Base-by-base conservation (phyloP, 1,140 invertebrate species). In the Dinoponera quadriceps region DNA sequence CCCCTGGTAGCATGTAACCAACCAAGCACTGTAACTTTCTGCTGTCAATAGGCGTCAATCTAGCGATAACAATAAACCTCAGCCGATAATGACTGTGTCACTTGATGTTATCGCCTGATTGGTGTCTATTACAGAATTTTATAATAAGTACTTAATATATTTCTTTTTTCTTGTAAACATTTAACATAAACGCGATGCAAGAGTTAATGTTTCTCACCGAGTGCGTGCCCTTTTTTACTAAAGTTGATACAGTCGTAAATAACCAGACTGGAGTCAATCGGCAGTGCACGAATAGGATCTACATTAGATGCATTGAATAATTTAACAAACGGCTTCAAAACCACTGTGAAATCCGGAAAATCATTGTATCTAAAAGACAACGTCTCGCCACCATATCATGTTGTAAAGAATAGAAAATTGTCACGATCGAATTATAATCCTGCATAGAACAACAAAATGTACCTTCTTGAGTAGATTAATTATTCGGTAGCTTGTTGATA, bases 241-340 rank as follows among this genome's bases (percentile, higher is more conserved):
- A 96, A 95, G 83, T 96, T 96, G 89, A 96, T 96, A 90, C 96
- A 96, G 82, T 96, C 96, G 18, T 95, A 94, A 2, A 96, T 95
- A 29, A 96, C 95, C 77, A 95, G 94, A 80, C 86, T 94, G 25
- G 95, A 87, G 83, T 96, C 95, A 14, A 95, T 85, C 48, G 80
- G 88, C 18, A 83, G 60, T 33, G 92, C 89, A 62, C 22, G 85
- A 13, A 16, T 78, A n/a, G 93, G 91, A 87, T 93, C 84, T 14
- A 88, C 81, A 65, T 93, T 88, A 20, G 95, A 95, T 2, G 95
- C 93, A 86, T 96, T 95, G 59, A 96, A 95, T 20, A 94, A 74
- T 90, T 95, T 94, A 49, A 94, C 95, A 65, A 96, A 96, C 20
- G 96, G 96, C 89, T 97, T 96, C 13, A 96, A 85, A 2, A 97